Base-by-base conservation (phyloP, 2,797 vertebrate species). In the Microctenopoma steveboyesi region DNA sequence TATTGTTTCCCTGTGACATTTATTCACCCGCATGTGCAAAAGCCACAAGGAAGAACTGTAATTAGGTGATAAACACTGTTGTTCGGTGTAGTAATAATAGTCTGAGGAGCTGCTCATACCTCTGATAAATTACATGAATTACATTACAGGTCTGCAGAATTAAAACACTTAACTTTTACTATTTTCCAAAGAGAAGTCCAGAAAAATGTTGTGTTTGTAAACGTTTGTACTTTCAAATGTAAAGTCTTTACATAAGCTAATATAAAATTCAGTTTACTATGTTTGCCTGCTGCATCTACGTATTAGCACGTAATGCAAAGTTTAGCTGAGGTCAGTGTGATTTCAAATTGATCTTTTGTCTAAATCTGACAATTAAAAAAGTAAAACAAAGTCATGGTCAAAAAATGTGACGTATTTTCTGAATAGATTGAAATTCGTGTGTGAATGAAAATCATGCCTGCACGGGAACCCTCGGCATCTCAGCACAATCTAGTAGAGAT, bases 401-500 rank as follows among this genome's bases (percentile, higher is more conserved):
- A 9, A 35, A 35, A 35, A 35, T 22, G 22, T 22, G 22, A 22
- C 22, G 22, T n/a, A 45, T 49, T 64, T 50, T 30, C 55, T 62
- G 50, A 48, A 57, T 53, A 15, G 42, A 67, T 15, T 25, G 22
- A 49, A 57, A 78, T 35, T 8, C 8, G 3, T 16, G 7, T 28
- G 11, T 13, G 35, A 33, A 33, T 18, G 60, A 37, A 18, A 52
- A 35, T 56, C 28, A 45, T 25, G 28, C 4, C 37, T 4, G 49
- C 3, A 1, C 4, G 16, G 18, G 0, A 48, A 52, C 16, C 8
- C 57, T 3, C 16, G 60, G 39, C 43, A 15, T 46, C 52, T 51
- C 13, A 35, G 7, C 7, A 40, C 40, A 40, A 55, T 55, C 13
- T 22, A 28, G 53, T 12, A 8, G 7, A 57, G 47, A 62, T 53